Evolutionary conservation across 2,888 invertebrate species (phyloP).

Genomic region (Drosophila stalkeri): DNA sequence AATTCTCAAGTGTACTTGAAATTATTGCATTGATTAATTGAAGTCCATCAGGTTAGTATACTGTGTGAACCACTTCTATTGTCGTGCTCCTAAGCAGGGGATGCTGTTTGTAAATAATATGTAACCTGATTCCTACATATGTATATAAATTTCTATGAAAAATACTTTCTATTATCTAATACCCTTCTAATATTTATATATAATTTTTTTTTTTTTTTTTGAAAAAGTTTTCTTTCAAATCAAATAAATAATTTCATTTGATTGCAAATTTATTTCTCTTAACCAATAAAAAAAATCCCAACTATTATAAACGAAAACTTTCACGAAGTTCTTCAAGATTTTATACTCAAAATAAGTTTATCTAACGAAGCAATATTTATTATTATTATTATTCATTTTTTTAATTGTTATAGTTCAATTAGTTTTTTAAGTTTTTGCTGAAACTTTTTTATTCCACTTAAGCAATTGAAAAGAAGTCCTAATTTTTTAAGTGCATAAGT

Average conservation of each 20-base stretch:
- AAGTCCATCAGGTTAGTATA: not conserved
- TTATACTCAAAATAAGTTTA: not conserved
- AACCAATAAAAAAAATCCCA: not conserved
- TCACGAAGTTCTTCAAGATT: not conserved
- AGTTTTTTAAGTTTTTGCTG: too few species aligned
- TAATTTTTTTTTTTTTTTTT: too few species aligned
- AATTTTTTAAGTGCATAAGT: not conserved
- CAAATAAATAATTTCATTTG: not conserved
- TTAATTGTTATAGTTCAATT: too few species aligned
- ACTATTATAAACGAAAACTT: not conserved
- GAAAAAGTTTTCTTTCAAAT: not conserved
- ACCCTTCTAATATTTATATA: too few species aligned
- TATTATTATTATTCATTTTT: not conserved
- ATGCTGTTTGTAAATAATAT: too few species aligned
- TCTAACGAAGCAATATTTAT: not conserved
- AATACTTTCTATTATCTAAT: too few species aligned
- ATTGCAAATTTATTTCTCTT: not conserved
- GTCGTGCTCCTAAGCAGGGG: too few species aligned
- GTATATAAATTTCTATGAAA: too few species aligned
- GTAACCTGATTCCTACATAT: too few species aligned
- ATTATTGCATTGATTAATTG: not conserved
- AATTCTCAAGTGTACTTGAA: not conserved
- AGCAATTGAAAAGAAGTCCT: not conserved
- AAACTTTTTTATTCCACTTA: not conserved
- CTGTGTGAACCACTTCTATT: not conserved